Evolutionary conservation across 2,888 invertebrate genomes (phyloP).

Genomic region (Nemoura dubitans): DNA sequence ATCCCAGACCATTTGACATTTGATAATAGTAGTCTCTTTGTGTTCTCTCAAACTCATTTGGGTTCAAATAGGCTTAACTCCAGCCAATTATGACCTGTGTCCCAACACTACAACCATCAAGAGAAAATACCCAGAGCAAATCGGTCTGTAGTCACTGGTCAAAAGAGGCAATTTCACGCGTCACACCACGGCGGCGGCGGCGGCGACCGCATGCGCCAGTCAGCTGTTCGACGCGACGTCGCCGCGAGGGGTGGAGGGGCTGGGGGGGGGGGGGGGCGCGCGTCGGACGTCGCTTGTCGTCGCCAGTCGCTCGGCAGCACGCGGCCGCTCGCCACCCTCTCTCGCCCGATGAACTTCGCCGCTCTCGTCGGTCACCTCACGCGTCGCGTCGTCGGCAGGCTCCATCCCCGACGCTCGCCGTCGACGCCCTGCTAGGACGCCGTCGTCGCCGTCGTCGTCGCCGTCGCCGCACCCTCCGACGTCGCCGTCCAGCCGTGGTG

Average conservation of each 20-base stretch:
- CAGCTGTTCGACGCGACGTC: background rate
- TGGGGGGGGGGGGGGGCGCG: conserved; percentile 16
- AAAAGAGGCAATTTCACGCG: background rate
- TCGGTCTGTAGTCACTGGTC: too few species aligned
- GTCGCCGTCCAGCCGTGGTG: background rate
- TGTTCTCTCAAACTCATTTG: too few species aligned
- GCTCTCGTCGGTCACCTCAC: conserved; percentile 27
- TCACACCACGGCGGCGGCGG: background rate
- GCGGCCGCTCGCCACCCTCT: conserved; percentile 19
- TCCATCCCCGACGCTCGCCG: conserved; percentile 31
- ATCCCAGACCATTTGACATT: too few species aligned
- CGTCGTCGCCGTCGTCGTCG: background rate
- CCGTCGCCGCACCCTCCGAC: background rate
- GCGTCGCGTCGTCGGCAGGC: conserved; percentile 14
- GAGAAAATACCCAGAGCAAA: too few species aligned
- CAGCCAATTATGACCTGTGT: too few species aligned
- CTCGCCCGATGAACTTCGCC: conserved; percentile 18
- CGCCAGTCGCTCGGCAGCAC: conserved; percentile 26
- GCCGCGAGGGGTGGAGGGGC: conserved; percentile 19
- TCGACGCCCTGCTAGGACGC: conserved; percentile 8
- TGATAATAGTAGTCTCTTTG: too few species aligned
- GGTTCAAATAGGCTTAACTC: too few species aligned
- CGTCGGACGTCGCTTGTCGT: conserved; percentile 17
- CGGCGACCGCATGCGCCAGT: conserved; percentile 16
- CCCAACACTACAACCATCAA: too few species aligned